Evolutionary conservation across 2,113 vertebrate genomes (phyloP).

Genomic region (Natator depressus): DNA sequence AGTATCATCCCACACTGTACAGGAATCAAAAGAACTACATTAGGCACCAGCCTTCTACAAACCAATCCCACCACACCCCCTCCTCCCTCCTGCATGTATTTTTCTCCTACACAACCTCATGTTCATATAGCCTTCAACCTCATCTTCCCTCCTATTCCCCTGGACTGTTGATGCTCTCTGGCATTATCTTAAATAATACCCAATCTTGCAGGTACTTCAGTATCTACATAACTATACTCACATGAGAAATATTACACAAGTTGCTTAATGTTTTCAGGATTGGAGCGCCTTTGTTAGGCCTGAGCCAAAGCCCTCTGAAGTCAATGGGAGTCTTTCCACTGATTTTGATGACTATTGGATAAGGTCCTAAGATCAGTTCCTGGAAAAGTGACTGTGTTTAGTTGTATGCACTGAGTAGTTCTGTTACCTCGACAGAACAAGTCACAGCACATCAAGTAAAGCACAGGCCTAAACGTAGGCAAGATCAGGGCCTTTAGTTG

Average conservation of each 20-base stretch:
- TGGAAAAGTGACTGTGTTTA: background rate
- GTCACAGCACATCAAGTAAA: background rate
- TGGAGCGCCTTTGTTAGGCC: no score
- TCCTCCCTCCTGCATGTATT: background rate
- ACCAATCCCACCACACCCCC: background rate
- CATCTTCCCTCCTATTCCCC: background rate
- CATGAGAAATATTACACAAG: background rate
- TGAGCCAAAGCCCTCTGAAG: background rate
- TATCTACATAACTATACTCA: background rate
- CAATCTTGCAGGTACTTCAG: background rate
- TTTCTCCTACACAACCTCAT: background rate
- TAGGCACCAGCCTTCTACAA: background rate
- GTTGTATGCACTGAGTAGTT: background rate
- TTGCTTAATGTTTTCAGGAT: background rate
- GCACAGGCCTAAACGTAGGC: background rate
- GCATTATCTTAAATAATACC: background rate
- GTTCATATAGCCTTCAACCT: background rate
- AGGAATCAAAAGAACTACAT: background rate
- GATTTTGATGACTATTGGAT: background rate
- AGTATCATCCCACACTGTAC: background rate
- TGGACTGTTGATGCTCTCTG: background rate
- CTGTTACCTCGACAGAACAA: background rate
- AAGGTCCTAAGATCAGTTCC: background rate
- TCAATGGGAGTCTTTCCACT: background rate
- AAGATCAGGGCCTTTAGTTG: background rate